These are phyloP conservation scores for Morus bassanus DNA, from an alignment of 2,797 vertebrate species.

Conservation along the genomic window DNA sequence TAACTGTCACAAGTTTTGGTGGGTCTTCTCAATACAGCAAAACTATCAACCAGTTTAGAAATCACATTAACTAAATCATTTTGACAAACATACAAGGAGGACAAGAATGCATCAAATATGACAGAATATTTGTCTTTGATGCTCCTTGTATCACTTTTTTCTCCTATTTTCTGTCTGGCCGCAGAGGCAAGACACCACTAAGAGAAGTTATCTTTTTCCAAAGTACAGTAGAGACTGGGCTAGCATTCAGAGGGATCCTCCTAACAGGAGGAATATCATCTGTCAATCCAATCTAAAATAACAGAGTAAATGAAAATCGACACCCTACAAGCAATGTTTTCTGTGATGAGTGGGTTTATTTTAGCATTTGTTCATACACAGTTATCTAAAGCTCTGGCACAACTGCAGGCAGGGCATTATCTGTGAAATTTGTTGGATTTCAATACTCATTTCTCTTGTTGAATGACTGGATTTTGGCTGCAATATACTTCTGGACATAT, in stretches of 20 bases:
- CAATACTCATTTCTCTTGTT: not conserved
- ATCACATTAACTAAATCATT: not conserved
- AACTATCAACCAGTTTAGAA: not conserved
- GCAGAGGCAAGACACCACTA: not conserved
- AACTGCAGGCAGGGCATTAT: not conserved
- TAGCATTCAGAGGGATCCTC: not conserved
- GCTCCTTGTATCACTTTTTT: not conserved
- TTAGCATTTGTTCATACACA: not conserved
- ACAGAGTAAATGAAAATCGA: not conserved
- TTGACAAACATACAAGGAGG: not conserved
- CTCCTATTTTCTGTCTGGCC: not conserved
- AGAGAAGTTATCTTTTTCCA: not conserved
- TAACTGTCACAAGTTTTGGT: not conserved
- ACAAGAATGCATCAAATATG: not conserved
- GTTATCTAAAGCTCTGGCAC: not conserved
- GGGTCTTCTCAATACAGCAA: not conserved
- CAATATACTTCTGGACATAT: not conserved
- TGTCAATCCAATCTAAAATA: not conserved
- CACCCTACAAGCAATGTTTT: not conserved
- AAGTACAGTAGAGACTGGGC: not conserved
- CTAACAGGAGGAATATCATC: not conserved
- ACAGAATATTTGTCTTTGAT: not conserved
- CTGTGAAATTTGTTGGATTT: not conserved
- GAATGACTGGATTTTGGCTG: conserved; percentile 1
- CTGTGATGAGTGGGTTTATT: not conserved